Evolutionary conservation across 2,888 invertebrate species (phyloP).

Genomic region (Hyalella azteca): DNA sequence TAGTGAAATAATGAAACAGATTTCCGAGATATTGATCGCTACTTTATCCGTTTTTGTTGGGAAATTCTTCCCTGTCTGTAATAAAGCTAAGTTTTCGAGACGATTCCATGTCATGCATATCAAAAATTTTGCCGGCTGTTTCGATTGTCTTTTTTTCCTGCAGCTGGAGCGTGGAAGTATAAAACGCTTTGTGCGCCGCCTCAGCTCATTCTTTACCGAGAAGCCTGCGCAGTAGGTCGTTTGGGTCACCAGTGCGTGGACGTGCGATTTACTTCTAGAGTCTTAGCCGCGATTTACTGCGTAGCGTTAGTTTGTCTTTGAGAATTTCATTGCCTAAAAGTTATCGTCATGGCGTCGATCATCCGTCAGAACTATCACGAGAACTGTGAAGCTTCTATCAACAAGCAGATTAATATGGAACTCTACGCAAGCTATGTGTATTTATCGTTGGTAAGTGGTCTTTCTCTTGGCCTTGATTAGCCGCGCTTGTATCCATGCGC

Average conservation of each 20-base stretch:
- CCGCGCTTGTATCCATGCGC: background rate
- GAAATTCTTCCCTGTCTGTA: too few species aligned
- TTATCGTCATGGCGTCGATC: conserved; percentile 61
- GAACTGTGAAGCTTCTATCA: conserved; percentile 60
- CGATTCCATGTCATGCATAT: too few species aligned
- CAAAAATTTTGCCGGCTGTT: conserved; percentile 2
- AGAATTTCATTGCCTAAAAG: background rate
- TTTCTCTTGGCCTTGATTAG: background rate
- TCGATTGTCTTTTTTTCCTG: conserved; percentile 2
- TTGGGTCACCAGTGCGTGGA: conserved; percentile 59
- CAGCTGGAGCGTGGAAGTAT: background rate
- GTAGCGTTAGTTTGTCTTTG: background rate
- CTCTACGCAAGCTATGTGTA: conserved; percentile 64
- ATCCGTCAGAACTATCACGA: conserved; percentile 61
- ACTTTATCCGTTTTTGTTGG: too few species aligned
- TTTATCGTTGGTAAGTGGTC: conserved; percentile 64
- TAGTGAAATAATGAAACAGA: too few species aligned
- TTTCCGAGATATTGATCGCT: too few species aligned
- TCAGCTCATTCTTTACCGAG: background rate
- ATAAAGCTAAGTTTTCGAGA: too few species aligned
- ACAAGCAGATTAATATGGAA: conserved; percentile 63
- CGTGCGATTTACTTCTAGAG: conserved; percentile 40
- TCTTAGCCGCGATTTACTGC: background rate
- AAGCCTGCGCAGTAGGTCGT: conserved; percentile 39
- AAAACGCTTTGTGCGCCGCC: background rate